These are phyloP conservation scores for Eubucco bourcierii DNA, from an alignment of 2,113 vertebrate genomes.

Conservation along the genomic window DNA sequence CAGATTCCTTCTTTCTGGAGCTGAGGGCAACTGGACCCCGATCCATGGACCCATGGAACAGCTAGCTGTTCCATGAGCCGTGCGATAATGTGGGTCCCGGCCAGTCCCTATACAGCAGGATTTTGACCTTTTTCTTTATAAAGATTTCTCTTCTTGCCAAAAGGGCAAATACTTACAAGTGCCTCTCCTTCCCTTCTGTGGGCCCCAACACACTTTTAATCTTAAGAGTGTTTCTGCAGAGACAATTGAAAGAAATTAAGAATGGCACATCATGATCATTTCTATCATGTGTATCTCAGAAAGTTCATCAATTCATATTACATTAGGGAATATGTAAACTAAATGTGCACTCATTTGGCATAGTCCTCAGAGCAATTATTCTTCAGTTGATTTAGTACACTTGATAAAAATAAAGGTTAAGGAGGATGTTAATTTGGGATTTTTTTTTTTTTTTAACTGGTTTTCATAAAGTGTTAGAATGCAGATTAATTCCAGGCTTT, in stretches of 20 bases:
- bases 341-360: conserved; percentile 73
- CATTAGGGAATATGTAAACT: conserved; percentile 75
- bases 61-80: neutral
- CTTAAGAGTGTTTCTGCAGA: conserved; percentile 54
- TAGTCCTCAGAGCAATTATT: conserved; percentile 76
- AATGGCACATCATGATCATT: conserved; percentile 71
- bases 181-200: neutral
- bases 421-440: conserved; percentile 59
- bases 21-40: fast-evolving
- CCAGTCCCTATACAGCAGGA: neutral
- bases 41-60: neutral
- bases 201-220: neutral
- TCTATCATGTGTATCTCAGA: conserved; percentile 63
- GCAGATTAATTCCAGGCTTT: conserved; percentile 67
- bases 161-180: conserved; percentile 47
- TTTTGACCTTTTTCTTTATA: conserved; percentile 6
- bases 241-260: conserved; percentile 74
- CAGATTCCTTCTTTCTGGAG: neutral
- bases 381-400: conserved; percentile 74
- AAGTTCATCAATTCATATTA: conserved; percentile 78
- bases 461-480: conserved; percentile 60
- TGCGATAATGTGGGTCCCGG: neutral
- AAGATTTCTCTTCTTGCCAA: conserved; percentile 31
- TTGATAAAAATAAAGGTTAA: conserved; percentile 79
- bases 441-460: conserved; percentile 13